Evolutionary conservation across 2,888 invertebrate genomes (phyloP), one percentile per base, ranked within the genome.

Genomic region (Caenorhabditis panamensis): DNA sequence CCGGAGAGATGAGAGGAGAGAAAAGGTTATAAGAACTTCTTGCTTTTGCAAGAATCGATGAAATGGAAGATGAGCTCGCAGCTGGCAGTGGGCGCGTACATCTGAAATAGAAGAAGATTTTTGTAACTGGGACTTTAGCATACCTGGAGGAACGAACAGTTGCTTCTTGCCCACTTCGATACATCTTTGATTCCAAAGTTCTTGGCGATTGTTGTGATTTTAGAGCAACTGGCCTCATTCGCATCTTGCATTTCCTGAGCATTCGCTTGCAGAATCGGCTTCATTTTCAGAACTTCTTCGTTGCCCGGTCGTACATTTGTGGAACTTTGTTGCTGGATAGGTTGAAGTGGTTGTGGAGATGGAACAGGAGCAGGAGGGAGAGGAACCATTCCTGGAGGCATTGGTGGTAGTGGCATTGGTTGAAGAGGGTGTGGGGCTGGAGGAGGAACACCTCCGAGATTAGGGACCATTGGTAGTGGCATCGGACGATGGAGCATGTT

Each of bases 51-150:
- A 51, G 82, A 82, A 73, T 84, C 84, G 22, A 84, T 79, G 37
- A 84, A 84, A 56, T 82, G 82, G 76, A 62, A 84, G 8, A 84
- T 79, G 58, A 82, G 79, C 16, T 79, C 81, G 58, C 84, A 84
- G 54, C 76, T 82, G 41, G 82, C 82, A 0, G 66, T 76, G 6
- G 84, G 84, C 11, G 76, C 84, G 51, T 82, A 82, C 73, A 67
- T 53, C 69, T 82, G 77, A 18, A 72, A 78, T 13, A 13, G 13
- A 13, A 2, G 13, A 13, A 41, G 5, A 2, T 2, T 13, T 41
- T 13, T 2, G 11, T 13, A 13, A 6, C 13, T 13, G 41, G 9
- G 2, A 11, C 2, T 13, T 13, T 64, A 11, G 24, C 1, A 22
- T 36, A 77, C 71, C 67, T 84, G 81, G 1, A 86, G 44, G 58